A percentile compares a stretch with the other conserved stretches of the same genome.
Evolutionary conservation across 2,888 invertebrate species (phyloP).

Genomic region (Strigamia transsilvanica): DNA sequence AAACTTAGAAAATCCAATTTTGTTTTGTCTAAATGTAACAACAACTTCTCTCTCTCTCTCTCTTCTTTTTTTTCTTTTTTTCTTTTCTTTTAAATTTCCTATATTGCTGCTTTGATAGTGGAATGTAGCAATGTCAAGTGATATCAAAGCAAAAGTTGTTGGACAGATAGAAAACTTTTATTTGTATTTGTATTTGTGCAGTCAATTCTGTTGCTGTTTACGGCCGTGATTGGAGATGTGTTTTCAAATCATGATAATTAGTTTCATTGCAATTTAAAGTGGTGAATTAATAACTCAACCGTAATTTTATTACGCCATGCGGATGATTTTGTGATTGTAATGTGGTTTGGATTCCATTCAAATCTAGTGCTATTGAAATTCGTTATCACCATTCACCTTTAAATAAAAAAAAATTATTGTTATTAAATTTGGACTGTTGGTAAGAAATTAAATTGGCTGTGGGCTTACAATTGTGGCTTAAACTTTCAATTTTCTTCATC

Average conservation of each 20-base stretch:
- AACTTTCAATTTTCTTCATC: slow-evolving; percentile 48
- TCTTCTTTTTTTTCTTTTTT: too few species aligned
- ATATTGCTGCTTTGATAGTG: not conserved
- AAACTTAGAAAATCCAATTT: slow-evolving; percentile 6
- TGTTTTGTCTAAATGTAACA: not conserved
- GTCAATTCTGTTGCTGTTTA: not conserved
- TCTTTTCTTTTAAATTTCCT: not conserved
- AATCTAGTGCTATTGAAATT: not conserved
- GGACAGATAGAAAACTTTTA: not conserved
- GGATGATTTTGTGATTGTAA: slow-evolving; percentile 39
- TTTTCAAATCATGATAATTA: not conserved
- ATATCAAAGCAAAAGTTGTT: not conserved
- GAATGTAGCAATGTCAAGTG: too few species aligned
- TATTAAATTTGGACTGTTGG: slow-evolving; percentile 5
- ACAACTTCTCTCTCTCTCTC: not conserved
- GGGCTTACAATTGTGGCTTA: not conserved
- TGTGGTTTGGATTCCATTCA: not conserved
- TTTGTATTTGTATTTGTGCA: slow-evolving; percentile 31
- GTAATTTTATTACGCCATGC: slow-evolving; percentile 38
- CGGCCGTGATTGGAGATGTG: not conserved
- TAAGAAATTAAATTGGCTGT: not conserved
- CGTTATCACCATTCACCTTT: not conserved
- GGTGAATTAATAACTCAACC: slow-evolving; percentile 3
- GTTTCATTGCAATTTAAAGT: slow-evolving; percentile 31
- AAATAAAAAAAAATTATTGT: not conserved